These are phyloP conservation scores for Resseliella maxima DNA, from an alignment of 2,888 invertebrate genomes.

Conservation along the genomic window DNA sequence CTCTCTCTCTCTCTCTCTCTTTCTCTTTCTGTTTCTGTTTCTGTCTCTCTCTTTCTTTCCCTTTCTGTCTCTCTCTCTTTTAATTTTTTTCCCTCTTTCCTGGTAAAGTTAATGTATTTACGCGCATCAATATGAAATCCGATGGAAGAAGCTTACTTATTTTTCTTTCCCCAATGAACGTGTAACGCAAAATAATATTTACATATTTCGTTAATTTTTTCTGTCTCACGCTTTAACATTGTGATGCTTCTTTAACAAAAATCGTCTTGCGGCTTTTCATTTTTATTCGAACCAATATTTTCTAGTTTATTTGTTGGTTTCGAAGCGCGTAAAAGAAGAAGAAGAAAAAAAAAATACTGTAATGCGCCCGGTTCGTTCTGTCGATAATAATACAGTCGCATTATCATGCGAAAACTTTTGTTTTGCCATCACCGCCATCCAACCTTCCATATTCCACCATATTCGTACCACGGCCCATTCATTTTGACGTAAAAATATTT, in stretches of 20 bases:
- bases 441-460: not conserved
- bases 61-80: not conserved
- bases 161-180: not conserved
- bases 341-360: not conserved
- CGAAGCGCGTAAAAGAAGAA: not conserved
- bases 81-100: not conserved
- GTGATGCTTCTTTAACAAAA: not conserved
- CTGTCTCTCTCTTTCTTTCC: not conserved
- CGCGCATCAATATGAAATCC: not conserved
- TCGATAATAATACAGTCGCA: constrained; percentile 9
- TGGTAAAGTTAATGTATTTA: not conserved
- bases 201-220: constrained; percentile 51
- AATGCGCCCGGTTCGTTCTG: not conserved
- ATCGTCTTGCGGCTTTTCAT: constrained; percentile 13
- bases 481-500: constrained; percentile 18
- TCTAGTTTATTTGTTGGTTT: constrained; percentile 25
- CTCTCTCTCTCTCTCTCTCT: too few relatives aligned
- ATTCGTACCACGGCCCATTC: not conserved
- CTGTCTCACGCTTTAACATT: constrained; percentile 12
- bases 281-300: not conserved
- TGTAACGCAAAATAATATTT: constrained; percentile 50
- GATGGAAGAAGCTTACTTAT: not conserved
- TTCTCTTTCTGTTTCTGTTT: not conserved
- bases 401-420: not conserved
- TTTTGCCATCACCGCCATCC: not conserved